phyloP scores from a whole-genome alignment of 2,113 vertebrate genomes.

The Marcusenius ussheri region DNA sequence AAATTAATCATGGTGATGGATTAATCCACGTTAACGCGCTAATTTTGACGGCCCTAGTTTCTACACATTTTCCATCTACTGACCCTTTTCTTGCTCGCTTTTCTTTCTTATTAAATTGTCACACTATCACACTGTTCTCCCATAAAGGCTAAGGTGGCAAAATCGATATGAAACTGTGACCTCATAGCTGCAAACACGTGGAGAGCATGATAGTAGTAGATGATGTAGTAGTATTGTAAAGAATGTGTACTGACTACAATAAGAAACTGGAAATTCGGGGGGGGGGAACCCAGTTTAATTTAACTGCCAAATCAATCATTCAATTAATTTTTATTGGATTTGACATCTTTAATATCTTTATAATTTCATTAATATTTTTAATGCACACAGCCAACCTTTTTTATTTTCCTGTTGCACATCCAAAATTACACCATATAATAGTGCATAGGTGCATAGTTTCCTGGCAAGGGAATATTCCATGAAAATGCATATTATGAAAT shows the following conservation, averaged over 20 bases:
- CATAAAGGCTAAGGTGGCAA: background rate
- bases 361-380: background rate
- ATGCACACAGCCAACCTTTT: background rate
- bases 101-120: slow-evolving; percentile 25
- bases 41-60: too few species aligned
- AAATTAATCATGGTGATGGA: too few species aligned
- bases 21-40: too few species aligned
- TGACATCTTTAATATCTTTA: background rate
- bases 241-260: background rate
- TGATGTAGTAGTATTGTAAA: background rate
- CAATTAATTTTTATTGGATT: background rate
- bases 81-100: slow-evolving; percentile 3
- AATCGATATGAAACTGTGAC: slow-evolving; percentile 21
- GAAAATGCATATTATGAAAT: background rate
- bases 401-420: background rate
- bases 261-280: background rate
- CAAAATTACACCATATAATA: background rate
- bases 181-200: background rate
- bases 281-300: background rate
- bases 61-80: slow-evolving; percentile 12
- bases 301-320: background rate
- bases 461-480: background rate
- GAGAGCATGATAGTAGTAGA: background rate
- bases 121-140: slow-evolving; percentile 12
- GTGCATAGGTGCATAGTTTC: background rate